Evolutionary conservation across 2,797 vertebrate genomes (phyloP), one percentile per base, ranked within the genome.

Genomic region (Lacerta agilis): DNA sequence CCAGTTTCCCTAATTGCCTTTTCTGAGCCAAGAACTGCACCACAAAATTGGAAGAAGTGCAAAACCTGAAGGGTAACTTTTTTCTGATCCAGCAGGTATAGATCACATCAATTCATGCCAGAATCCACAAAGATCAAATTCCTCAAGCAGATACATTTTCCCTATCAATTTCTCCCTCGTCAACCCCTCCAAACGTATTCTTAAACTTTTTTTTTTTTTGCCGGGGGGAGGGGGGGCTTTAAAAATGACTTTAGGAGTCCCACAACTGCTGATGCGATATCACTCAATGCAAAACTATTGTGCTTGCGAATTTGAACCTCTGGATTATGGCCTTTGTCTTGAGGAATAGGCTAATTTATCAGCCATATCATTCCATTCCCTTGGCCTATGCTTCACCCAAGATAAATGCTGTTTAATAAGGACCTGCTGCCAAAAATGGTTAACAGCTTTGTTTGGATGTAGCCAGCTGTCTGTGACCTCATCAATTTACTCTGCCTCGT

Each of bases 371-470:
- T 85, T 87, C 80, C 69, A 25, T 10, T 94, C 90, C 55, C 69
- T 88, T 91, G 78, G 89, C 72, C 67, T 0, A 20, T 86, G 45
- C 33, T 83, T 91, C 41, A 76, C 79, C 61, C 79, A 29, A 90
- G 79, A 90, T 73, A 89, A 86, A 90, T 71, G n/a, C 41, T 87
- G 1, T 88, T 94, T 89, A 87, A 87, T 89, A 61, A 88, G 75
- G 86, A 38, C 0, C 72, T 9, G 27, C 77, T 93, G 86, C 87
- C 91, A 90, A 91, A 93, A 90, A 82, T 71, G 86, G 83, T 86
- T 86, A 92, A 85, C 88, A 86, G 77, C 76, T 92, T 93, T 88
- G 86, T 89, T 92, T 81, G 78, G 79, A 49, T 90, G 76, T 82
- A 94, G 80, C 29, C 58, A 90, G 82, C 85, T 92, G 64, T 73